phyloP scores from a whole-genome alignment of 2,113 vertebrate species.

The Caracal caracal region DNA sequence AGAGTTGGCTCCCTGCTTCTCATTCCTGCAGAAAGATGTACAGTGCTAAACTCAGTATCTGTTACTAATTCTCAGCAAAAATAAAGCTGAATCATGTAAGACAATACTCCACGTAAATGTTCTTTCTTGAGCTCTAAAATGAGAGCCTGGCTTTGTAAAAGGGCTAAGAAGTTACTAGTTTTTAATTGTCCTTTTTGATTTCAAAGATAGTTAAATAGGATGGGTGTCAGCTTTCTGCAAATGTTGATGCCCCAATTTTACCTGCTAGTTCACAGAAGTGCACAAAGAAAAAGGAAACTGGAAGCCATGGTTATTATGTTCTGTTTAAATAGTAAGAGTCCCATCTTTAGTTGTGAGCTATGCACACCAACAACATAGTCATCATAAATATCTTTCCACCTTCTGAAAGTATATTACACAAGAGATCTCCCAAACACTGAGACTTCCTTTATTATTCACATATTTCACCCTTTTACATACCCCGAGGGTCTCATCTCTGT shows the following conservation, averaged over 20 bases:
- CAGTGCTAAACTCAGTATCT: background rate
- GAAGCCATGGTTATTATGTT: background rate
- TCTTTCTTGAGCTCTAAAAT: background rate
- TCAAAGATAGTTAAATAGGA: background rate
- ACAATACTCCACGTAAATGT: background rate
- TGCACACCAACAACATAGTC: background rate
- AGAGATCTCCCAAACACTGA: slow-evolving; percentile 36
- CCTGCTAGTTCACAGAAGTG: background rate
- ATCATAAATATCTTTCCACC: slow-evolving; percentile 49
- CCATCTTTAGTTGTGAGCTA: slow-evolving; percentile 20
- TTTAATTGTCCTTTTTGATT: background rate
- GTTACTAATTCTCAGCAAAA: slow-evolving; percentile 27
- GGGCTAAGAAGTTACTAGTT: background rate
- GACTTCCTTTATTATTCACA: slow-evolving; percentile 50
- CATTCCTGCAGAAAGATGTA: background rate
- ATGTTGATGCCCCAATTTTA: background rate
- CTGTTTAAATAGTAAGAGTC: slow-evolving; percentile 8
- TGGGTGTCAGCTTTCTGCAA: background rate
- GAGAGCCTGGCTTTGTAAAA: background rate
- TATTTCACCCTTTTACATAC: slow-evolving; percentile 47
- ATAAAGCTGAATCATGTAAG: background rate
- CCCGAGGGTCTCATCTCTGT: slow-evolving; percentile 19
- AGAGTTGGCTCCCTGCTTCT: background rate
- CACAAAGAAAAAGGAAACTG: background rate
- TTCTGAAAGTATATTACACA: slow-evolving; percentile 55